Evolutionary conservation across 2,888 invertebrate genomes (phyloP).

Genomic region (Aphelenchoides bicaudatus): DNA sequence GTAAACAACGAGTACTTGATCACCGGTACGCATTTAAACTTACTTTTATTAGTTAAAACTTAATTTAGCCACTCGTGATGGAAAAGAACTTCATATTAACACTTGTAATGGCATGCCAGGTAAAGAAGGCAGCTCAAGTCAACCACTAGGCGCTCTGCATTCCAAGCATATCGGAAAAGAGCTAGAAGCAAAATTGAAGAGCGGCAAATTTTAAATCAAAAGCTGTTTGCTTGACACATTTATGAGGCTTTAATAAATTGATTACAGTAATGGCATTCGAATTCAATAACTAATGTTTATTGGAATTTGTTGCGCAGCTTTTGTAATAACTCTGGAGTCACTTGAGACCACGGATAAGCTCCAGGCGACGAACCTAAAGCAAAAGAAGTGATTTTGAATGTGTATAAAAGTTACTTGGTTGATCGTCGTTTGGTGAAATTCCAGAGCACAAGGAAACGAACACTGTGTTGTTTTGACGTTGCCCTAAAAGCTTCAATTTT

Average conservation of each 20-base stretch:
- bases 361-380: too few species aligned
- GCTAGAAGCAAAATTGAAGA: not conserved
- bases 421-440: conserved; percentile 5
- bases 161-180: not conserved
- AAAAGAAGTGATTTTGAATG: too few species aligned
- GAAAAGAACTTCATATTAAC: not conserved
- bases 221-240: too few species aligned
- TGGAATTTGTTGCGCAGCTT: too few species aligned
- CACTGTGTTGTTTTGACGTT: conserved; percentile 7
- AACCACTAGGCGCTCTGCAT: not conserved
- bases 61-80: conserved; percentile 2
- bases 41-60: not conserved
- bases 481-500: not conserved
- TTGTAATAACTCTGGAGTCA: too few species aligned
- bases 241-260: too few species aligned
- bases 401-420: not conserved
- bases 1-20: conserved; percentile 2
- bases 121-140: not conserved
- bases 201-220: conserved; percentile 9
- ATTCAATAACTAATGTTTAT: too few species aligned
- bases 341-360: too few species aligned
- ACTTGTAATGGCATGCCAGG: conserved; percentile 2
- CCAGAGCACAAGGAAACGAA: not conserved
- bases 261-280: too few species aligned
- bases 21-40: not conserved